Evolutionary conservation across 1,140 invertebrate genomes (phyloP), one percentile per base, ranked within the genome.

Genomic region (Littorina saxatilis): DNA sequence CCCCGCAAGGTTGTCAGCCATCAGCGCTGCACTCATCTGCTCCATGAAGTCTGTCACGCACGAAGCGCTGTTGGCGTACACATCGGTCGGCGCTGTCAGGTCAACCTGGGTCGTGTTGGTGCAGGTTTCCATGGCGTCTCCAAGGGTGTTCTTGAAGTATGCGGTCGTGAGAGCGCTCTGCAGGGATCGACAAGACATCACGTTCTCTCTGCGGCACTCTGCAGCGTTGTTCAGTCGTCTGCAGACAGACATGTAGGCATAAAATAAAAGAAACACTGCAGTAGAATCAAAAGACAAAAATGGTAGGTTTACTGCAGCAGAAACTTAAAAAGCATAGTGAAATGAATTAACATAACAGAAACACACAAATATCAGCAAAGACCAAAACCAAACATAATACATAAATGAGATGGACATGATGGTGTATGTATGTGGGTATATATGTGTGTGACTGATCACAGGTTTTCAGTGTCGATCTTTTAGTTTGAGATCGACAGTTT

Each of bases 101-200:
- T 58, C 55, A 23, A 58, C 55, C 13, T 9, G 7, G 27, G 32
- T n/a, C 7, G 29, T 5, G 32, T 35, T 9, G 5, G 29, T 4
- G 63, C 63, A 68, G 32, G 63, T 23, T 4, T 32, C 23, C 9
- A 68, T 37, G 35, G 63, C 63, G 9, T 68, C 23, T 23, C 4
- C 3, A n/a, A 55, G n/a, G 43, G 37, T 73, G 29, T 29, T 43
- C 7, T 75, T 32, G 32, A 75, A 75, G 73, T 75, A 75, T 7
- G 47, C 11, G 20, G 15, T 4, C 35, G 73, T 32, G 29, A 75
- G 1, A 0, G 29, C 29, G 32, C 27, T 35, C 43, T 52, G 73
- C n/a, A 75, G 23, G 1, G 73, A 75, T n/a, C 73, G 73, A 35
- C 73, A 75, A 27, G 73, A 75, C 2, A 2, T 50, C 13, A 75